Evolutionary conservation across 2,797 vertebrate genomes (phyloP).

Genomic region (Coregonus ussuriensis): DNA sequence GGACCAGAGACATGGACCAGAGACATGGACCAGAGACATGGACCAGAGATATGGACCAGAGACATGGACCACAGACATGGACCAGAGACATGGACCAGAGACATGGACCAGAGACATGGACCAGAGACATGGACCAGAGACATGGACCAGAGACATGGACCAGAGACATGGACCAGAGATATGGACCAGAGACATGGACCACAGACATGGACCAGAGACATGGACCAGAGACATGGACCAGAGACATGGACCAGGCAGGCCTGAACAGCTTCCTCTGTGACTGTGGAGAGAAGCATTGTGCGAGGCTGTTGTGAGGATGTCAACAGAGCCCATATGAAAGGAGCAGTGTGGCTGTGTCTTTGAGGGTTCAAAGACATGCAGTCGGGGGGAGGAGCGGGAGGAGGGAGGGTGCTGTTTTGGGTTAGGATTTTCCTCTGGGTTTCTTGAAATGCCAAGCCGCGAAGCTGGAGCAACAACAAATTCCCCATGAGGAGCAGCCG

Average conservation of each 20-base stretch:
- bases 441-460: constrained; percentile 50
- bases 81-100: too few relatives aligned
- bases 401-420: constrained; percentile 27
- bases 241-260: not conserved
- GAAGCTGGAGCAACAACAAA: constrained; percentile 50
- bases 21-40: too few relatives aligned
- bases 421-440: constrained; percentile 58
- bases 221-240: not conserved
- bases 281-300: constrained; percentile 14
- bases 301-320: constrained; percentile 42
- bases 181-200: not conserved
- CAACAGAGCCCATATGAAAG: constrained; percentile 60
- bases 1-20: too few relatives aligned
- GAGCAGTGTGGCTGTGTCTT: constrained; percentile 14
- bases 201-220: not conserved
- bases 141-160: not conserved
- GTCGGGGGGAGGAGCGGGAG: not conserved
- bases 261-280: not conserved
- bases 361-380: constrained; percentile 16
- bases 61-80: too few relatives aligned
- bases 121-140: not conserved
- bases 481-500: constrained; percentile 48
- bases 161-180: too few relatives aligned
- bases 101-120: not conserved
- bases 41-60: too few relatives aligned